These are phyloP conservation scores for Choloepus didactylus DNA, from an alignment of 2,797 vertebrate species.

Conservation along the genomic window DNA sequence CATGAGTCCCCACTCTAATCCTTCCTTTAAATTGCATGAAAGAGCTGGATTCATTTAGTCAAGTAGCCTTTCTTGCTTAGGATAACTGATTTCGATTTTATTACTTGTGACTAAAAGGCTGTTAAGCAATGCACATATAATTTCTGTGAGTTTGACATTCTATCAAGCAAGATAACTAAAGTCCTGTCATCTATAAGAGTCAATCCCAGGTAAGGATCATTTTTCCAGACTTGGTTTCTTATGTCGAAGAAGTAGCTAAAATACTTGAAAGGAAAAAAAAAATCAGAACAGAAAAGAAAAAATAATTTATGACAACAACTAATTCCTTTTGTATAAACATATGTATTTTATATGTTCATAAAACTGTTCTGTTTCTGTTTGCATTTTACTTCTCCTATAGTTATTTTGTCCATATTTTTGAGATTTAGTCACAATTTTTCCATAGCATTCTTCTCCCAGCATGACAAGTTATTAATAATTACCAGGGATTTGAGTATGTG, in stretches of 20 bases:
- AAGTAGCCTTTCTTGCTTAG: conserved; percentile 62
- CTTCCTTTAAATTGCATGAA: conserved; percentile 12
- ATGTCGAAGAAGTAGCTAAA: background rate
- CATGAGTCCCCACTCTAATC: background rate
- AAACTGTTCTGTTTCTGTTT: conserved; percentile 55
- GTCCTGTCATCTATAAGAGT: conserved; percentile 22
- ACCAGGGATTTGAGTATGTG: conserved; percentile 26
- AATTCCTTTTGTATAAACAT: conserved; percentile 56
- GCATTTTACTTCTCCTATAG: conserved; percentile 34
- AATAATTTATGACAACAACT: background rate
- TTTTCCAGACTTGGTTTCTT: conserved; percentile 5
- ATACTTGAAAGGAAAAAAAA: background rate
- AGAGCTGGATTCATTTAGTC: background rate
- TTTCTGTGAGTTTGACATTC: conserved; percentile 36
- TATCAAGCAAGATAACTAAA: conserved; percentile 9
- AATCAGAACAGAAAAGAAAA: background rate
- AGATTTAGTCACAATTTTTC: conserved; percentile 16
- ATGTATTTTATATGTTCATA: conserved; percentile 1
- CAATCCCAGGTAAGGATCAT: background rate
- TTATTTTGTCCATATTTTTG: conserved; percentile 57
- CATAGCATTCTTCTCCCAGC: conserved; percentile 33
- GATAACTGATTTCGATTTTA: conserved; percentile 65
- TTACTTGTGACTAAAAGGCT: conserved; percentile 56
- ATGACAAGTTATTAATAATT: conserved; percentile 63
- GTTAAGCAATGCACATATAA: conserved; percentile 41